Conservation (phyloP, 30 jellyfish, hydroid and myxozoan genomes). For the Aurelia aurita complex sp. Pacific region DNA sequence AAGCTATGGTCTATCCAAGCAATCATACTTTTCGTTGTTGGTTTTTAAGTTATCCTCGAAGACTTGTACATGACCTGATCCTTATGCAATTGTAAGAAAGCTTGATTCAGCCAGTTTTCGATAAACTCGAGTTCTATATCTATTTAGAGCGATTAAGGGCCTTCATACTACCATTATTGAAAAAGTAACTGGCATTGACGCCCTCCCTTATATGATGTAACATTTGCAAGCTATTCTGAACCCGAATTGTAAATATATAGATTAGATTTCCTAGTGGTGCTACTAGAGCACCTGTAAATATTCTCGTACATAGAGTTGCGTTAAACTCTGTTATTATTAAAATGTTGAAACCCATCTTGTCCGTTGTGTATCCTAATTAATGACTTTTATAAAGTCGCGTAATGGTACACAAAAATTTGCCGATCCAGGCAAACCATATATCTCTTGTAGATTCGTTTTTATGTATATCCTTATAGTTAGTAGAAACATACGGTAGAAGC, state of each 20-base stretch:
- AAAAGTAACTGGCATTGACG: too few species aligned
- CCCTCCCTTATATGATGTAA: not conserved
- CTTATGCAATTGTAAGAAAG: too few species aligned
- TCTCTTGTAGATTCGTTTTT: constrained; percentile 12
- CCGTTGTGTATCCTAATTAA: constrained; percentile 79
- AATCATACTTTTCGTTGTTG: too few species aligned
- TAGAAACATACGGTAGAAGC: too few species aligned
- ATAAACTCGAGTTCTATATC: too few species aligned
- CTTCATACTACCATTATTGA: too few species aligned
- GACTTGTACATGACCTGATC: too few species aligned
- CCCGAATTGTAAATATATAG: not conserved
- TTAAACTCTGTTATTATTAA: not conserved
- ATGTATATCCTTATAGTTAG: too few species aligned
- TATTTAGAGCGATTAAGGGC: too few species aligned
- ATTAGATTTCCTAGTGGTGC: not conserved
- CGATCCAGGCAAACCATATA: constrained; percentile 79
- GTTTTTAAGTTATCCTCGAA: too few species aligned
- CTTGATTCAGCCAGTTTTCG: too few species aligned
- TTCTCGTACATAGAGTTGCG: not conserved
- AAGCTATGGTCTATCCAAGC: too few species aligned
- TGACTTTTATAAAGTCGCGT: constrained; percentile 96
- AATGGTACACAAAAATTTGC: constrained; percentile 98
- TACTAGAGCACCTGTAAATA: constrained; percentile 3
- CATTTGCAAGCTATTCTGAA: not conserved
- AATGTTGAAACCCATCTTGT: constrained; percentile 64